Conservation (phyloP, 2,888 invertebrate genomes). For the Nasonia oneida region DNA sequence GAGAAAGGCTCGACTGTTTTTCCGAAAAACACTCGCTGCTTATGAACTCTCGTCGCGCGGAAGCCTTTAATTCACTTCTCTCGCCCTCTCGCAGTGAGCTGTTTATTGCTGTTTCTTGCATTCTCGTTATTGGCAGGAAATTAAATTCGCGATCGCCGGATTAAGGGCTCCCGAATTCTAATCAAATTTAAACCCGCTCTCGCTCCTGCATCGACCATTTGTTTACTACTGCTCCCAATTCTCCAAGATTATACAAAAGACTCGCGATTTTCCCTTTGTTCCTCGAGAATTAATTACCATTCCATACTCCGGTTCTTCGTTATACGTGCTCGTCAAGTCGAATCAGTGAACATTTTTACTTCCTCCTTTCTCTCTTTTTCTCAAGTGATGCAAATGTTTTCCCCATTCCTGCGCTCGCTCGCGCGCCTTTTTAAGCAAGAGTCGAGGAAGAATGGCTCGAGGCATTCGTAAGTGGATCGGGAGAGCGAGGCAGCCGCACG, state of each 20-base stretch:
- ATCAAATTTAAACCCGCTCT: not conserved
- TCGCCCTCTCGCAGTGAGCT: not conserved
- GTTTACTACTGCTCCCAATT: not conserved
- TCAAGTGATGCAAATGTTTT: constrained; percentile 55
- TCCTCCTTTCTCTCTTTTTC: not conserved
- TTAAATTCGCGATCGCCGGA: constrained; percentile 48
- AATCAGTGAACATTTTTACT: constrained; percentile 57
- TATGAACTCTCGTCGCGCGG: constrained; percentile 56
- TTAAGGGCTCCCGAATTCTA: not conserved
- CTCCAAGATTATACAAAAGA: not conserved
- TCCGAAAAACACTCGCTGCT: constrained; percentile 60
- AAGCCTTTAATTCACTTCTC: constrained; percentile 61
- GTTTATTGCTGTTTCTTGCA: constrained; percentile 37
- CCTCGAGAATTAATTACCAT: constrained; percentile 50
- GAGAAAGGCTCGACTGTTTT: constrained; percentile 59
- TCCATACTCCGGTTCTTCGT: constrained; percentile 55
- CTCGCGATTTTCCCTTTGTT: not conserved
- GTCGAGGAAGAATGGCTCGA: constrained; percentile 58
- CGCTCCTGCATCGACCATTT: not conserved
- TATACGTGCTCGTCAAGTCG: constrained; percentile 54
- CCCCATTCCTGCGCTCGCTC: not conserved
- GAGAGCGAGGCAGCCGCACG: constrained; percentile 67
- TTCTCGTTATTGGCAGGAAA: constrained; percentile 58
- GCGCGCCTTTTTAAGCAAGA: constrained; percentile 39
- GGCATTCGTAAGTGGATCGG: constrained; percentile 62